phyloP scores from a whole-genome alignment of 2,113 vertebrate species.

The Ophthalmotilapia sp. region DNA sequence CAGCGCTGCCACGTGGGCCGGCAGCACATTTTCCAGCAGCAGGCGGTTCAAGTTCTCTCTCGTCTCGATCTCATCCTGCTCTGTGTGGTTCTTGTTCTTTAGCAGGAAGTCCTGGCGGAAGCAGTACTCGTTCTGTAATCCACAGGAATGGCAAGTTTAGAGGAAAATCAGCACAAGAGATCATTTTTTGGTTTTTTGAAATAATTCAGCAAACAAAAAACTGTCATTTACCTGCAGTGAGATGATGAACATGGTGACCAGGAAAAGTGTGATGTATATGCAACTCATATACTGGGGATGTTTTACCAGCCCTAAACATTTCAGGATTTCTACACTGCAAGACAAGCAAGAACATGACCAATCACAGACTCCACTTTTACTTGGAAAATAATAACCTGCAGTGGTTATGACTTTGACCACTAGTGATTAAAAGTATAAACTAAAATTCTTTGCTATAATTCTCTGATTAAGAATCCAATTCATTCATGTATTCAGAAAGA shows the following conservation, averaged over 20 bases:
- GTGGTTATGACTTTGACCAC: background rate
- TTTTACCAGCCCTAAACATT: constrained; percentile 63
- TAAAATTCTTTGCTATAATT: background rate
- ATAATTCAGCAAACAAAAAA: background rate
- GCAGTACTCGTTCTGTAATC: constrained; percentile 84
- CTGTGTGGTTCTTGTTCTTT: constrained; percentile 94
- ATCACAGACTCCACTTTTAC: background rate
- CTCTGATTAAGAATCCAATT: background rate
- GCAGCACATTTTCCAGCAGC: constrained; percentile 93
- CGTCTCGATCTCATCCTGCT: constrained; percentile 94
- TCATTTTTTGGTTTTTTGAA: background rate
- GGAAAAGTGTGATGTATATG: constrained; percentile 88
- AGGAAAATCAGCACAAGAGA: background rate
- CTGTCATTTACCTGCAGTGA: constrained; percentile 80
- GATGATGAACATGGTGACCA: constrained; percentile 84
- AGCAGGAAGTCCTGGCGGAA: constrained; percentile 88
- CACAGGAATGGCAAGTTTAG: background rate
- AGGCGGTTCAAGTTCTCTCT: constrained; percentile 96
- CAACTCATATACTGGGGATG: constrained; percentile 77
- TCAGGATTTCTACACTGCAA: constrained; percentile 7
- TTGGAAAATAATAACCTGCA: background rate
- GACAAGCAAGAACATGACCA: background rate
- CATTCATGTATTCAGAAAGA: background rate
- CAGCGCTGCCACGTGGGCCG: constrained; percentile 88
- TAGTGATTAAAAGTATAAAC: background rate